Evolutionary conservation across 2,113 vertebrate genomes (phyloP).

Genomic region (Mustelus asterias): DNA sequence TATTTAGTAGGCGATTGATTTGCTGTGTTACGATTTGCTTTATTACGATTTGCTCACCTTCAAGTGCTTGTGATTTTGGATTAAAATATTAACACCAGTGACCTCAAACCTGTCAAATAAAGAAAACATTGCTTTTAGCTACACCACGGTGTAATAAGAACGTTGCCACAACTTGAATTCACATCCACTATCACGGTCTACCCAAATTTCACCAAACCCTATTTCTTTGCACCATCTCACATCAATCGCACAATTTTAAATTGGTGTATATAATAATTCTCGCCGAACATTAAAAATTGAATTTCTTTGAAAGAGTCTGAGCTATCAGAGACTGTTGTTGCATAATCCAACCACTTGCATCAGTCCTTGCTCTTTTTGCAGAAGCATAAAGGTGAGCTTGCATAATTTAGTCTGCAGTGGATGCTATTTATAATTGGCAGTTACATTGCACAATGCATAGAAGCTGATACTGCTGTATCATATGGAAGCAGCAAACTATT

Average conservation of each 20-base stretch:
- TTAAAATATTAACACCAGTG: not conserved
- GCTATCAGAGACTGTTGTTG: not conserved
- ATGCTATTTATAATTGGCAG: slow-evolving; percentile 8
- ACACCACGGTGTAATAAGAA: too few relatives aligned
- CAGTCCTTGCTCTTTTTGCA: not conserved
- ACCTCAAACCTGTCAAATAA: not conserved
- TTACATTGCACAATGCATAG: slow-evolving; percentile 21
- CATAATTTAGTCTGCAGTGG: slow-evolving; percentile 12
- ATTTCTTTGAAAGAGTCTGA: not conserved
- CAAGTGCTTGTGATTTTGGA: not conserved
- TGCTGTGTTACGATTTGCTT: not conserved
- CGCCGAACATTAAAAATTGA: not conserved
- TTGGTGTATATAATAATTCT: not conserved
- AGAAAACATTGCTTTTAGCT: not conserved
- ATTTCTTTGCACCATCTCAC: not conserved
- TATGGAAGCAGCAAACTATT: not conserved
- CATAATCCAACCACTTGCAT: slow-evolving; percentile 20
- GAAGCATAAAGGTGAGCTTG: slow-evolving; percentile 9
- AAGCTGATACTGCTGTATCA: not conserved
- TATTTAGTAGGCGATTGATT: not conserved
- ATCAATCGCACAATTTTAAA: not conserved
- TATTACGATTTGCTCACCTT: not conserved
- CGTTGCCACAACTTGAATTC: not conserved
- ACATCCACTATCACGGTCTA: not conserved
- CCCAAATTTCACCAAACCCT: not conserved